A percentile compares a stretch with the other conserved stretches of the same genome.
Evolutionary conservation across 2,888 invertebrate genomes (phyloP).

Genomic region (Andrena praecox): DNA sequence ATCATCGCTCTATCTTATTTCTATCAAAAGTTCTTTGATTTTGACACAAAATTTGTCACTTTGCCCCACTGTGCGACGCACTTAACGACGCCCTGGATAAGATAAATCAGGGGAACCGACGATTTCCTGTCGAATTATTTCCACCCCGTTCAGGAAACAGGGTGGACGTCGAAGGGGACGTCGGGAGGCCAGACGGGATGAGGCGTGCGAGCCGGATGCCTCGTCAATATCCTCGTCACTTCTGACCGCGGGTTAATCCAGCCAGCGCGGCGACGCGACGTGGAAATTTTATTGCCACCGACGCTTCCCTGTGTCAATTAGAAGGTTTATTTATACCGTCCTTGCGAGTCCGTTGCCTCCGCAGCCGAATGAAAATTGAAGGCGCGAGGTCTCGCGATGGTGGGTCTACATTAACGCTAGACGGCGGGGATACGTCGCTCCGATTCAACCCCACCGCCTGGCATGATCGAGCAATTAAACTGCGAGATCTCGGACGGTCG

Average conservation of each 20-base stretch:
- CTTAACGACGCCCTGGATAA: conserved; percentile 20
- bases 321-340: background rate
- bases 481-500: conserved; percentile 3
- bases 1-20: too few species aligned
- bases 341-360: background rate
- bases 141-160: background rate
- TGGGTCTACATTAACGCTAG: background rate
- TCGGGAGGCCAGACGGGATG: background rate
- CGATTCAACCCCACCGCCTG: background rate
- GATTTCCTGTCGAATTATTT: conserved; percentile 38
- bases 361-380: background rate
- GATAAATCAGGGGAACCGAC: conserved; percentile 23
- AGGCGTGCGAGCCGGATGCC: background rate
- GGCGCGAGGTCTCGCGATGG: background rate
- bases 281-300: background rate
- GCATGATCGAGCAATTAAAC: conserved; percentile 56
- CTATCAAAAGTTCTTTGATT: too few species aligned
- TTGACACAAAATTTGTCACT: too few species aligned
- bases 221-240: background rate
- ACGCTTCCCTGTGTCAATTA: conserved; percentile 12
- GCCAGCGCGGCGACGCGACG: background rate
- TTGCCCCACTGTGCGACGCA: too few species aligned
- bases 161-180: background rate
- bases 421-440: background rate
- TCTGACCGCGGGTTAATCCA: background rate